These are phyloP conservation scores for Dicranocentrus wangi DNA, from an alignment of 2,888 invertebrate genomes.

Conservation along the genomic window DNA sequence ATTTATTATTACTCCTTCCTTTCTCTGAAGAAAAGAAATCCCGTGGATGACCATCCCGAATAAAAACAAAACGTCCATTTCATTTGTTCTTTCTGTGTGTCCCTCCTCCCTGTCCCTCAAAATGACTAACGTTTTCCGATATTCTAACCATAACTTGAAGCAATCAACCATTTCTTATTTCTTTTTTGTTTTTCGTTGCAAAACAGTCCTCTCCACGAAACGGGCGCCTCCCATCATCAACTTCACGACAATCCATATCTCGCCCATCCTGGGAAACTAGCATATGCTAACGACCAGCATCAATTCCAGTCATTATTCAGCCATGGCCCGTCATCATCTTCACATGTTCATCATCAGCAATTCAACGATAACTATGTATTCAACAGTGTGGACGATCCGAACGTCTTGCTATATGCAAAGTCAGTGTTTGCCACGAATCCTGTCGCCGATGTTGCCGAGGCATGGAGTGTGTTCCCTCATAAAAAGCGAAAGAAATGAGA, in stretches of 20 bases:
- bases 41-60: no score
- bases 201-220: no score
- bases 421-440: conserved; percentile 20
- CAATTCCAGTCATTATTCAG: conserved; percentile 4
- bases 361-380: conserved; percentile 8
- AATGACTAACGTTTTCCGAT: no score
- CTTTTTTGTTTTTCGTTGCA: no score
- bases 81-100: no score
- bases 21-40: no score
- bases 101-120: no score
- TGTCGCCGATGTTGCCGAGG: conserved; percentile 35
- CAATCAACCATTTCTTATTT: no score
- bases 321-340: neutral
- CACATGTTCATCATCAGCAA: neutral
- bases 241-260: conserved; percentile 1
- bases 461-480: conserved; percentile 54
- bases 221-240: neutral
- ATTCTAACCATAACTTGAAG: no score
- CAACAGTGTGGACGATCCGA: conserved; percentile 32
- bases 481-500: conserved; percentile 42
- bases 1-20: no score
- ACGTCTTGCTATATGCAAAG: conserved; percentile 28
- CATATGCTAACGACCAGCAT: conserved; percentile 6
- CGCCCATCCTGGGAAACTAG: neutral
- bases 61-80: no score